Evolutionary conservation across 1,140 invertebrate species (phyloP), one percentile per base, ranked within the genome.

Genomic region (Heliconius hewitsoni): DNA sequence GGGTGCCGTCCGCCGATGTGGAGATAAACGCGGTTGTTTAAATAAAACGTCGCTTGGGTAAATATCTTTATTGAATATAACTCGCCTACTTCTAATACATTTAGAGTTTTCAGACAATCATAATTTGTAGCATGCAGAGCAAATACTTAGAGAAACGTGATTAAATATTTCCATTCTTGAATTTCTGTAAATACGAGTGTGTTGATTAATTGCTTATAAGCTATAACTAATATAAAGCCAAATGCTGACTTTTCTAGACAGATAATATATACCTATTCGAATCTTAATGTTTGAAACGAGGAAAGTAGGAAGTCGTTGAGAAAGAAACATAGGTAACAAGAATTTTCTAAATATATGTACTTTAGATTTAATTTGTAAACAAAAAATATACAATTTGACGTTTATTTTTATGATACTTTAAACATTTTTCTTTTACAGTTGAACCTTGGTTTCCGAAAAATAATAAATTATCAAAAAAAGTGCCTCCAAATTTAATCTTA

Each of bases 261-360:
- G 13, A 76, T 86, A 46, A 46, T 46, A 16, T 46, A 46, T 6
- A 37, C 34, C 34, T 37, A 37, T 16, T 46, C 13, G 42, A 46
- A 46, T 46, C 5, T 37, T 16, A 42, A 11, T 46, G 42, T 46
- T 46, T 13, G 42, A 46, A 11, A 46, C 13, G 42, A 3, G 13
- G 42, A 46, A 16, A 46, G 42, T 16, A 46, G 13, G 42, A 46
- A 46, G 42, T 16, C 42, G 42, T 46, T 46, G 13, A 46, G 42
- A 16, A 23, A 46, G 11, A 46, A 46, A 46, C 42, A 46, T 46
- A 37, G 6, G 42, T 13, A 46, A 46, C 42, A 46, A 13, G 11
- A 46, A 46, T 13, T 46, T 46, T 46, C 42, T 46, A 46, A 46
- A 46, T 46, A 46, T 30, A 30, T 30, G 30, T 0, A 16, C 42